A percentile compares a stretch with the other conserved stretches of the same genome.
These are phyloP conservation scores for Beris chalybata DNA, from an alignment of 2,888 invertebrate species.

Conservation along the genomic window DNA sequence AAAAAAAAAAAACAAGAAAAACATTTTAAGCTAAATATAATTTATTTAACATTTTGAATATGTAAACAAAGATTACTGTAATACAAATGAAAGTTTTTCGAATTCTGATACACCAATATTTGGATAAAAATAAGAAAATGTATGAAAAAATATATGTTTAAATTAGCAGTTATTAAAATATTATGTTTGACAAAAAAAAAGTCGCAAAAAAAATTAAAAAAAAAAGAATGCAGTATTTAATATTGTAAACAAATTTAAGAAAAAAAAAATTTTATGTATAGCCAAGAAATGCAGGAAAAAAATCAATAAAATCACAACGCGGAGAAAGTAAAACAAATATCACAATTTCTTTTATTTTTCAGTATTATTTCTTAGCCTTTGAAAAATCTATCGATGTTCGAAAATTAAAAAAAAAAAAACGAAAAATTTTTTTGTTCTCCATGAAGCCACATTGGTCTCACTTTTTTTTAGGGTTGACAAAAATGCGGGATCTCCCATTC, in stretches of 20 bases:
- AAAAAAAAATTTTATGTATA: constrained; percentile 35
- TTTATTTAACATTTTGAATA: constrained; percentile 37
- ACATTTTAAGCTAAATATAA: constrained; percentile 32
- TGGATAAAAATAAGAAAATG: constrained; percentile 21
- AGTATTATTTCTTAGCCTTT: neutral
- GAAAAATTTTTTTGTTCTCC: no score
- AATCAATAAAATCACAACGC: constrained; percentile 24
- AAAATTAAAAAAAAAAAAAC: no score
- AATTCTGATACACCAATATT: constrained; percentile 7
- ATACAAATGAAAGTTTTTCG: no score
- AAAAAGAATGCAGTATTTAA: constrained; percentile 30
- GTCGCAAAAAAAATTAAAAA: constrained; percentile 16
- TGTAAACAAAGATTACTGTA: constrained; percentile 13
- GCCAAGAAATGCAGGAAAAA: constrained; percentile 36
- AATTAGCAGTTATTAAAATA: constrained; percentile 22
- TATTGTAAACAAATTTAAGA: constrained; percentile 22
- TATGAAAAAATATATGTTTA: constrained; percentile 13
- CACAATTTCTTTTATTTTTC: neutral
- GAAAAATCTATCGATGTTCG: neutral
- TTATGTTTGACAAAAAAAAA: neutral
- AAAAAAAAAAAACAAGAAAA: constrained; percentile 22
- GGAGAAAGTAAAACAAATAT: neutral
- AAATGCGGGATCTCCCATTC: no score
- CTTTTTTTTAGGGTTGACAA: no score
- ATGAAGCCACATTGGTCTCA: no score